Conservation (phyloP, 2,113 vertebrate species). For the Aptenodytes patagonicus region DNA sequence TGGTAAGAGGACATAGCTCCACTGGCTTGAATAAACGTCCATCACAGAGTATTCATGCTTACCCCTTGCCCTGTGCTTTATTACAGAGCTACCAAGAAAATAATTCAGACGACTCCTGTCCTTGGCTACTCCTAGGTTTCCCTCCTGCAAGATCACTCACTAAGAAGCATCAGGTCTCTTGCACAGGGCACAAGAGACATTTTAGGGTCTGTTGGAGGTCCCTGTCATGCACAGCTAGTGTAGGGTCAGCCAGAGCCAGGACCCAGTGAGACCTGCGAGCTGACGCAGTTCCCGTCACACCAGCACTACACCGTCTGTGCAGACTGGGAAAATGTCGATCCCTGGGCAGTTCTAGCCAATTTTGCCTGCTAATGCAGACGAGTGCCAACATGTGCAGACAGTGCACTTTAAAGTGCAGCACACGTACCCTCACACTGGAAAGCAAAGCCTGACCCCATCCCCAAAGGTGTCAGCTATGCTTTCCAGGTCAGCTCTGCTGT, state of each 20-base stretch:
- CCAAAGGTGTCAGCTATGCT: not conserved
- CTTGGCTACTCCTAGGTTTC: not conserved
- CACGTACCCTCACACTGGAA: not conserved
- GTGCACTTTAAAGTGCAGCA: not conserved
- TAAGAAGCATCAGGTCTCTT: not conserved
- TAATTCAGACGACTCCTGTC: not conserved
- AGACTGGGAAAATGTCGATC: rapidly evolving
- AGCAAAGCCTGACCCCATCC: not conserved
- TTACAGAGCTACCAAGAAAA: not conserved
- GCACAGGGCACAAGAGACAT: not conserved
- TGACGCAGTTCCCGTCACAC: not conserved
- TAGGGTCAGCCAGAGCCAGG: not conserved
- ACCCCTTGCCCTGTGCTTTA: not conserved
- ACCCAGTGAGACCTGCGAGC: not conserved
- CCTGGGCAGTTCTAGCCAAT: not conserved
- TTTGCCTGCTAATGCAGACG: rapidly evolving
- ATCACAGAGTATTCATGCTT: not conserved
- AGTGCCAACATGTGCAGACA: rapidly evolving
- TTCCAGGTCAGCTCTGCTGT: not conserved
- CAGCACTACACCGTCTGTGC: rapidly evolving
- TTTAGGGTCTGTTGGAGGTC: not conserved
- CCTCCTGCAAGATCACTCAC: not conserved
- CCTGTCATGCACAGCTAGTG: not conserved
- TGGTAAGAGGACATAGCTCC: not conserved
- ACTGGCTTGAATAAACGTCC: not conserved